phyloP scores from a whole-genome alignment of 2,797 vertebrate species.

The Pyrocephalus nanus region DNA sequence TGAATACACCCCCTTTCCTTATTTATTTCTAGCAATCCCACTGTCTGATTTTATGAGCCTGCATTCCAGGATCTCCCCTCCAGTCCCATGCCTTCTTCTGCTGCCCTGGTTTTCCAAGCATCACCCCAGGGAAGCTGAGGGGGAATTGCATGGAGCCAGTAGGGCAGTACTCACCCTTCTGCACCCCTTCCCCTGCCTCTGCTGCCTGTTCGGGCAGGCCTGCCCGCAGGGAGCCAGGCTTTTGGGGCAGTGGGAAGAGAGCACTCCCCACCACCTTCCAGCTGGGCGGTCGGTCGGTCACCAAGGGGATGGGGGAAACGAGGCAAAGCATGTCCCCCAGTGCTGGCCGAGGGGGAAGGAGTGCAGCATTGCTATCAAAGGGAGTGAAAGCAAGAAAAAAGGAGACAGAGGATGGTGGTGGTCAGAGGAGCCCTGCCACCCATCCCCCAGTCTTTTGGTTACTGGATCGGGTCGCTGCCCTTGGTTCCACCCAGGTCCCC shows the following conservation, averaged over 20 bases:
- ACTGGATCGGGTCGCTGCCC: neutral
- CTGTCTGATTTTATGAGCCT: neutral
- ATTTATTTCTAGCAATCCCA: neutral
- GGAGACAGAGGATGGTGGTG: neutral
- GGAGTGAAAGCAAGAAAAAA: neutral
- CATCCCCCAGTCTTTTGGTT: neutral
- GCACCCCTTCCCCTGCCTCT: neutral
- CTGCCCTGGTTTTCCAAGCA: neutral
- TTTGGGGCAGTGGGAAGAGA: neutral
- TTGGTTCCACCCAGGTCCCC: neutral
- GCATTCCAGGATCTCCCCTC: neutral
- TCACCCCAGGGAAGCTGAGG: neutral
- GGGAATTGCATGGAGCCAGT: neutral
- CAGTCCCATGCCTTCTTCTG: neutral
- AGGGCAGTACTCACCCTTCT: neutral
- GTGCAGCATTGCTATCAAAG: neutral
- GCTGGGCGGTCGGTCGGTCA: fast-evolving
- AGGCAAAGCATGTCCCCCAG: neutral
- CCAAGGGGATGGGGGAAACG: neutral
- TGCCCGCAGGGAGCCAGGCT: fast-evolving
- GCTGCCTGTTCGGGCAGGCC: neutral
- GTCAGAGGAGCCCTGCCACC: neutral
- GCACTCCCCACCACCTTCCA: neutral
- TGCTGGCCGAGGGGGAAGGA: neutral
- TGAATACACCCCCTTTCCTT: neutral